Evolutionary conservation across 2,888 invertebrate species (phyloP), one percentile per base, ranked within the genome.

Genomic region (Blomia tropicalis): DNA sequence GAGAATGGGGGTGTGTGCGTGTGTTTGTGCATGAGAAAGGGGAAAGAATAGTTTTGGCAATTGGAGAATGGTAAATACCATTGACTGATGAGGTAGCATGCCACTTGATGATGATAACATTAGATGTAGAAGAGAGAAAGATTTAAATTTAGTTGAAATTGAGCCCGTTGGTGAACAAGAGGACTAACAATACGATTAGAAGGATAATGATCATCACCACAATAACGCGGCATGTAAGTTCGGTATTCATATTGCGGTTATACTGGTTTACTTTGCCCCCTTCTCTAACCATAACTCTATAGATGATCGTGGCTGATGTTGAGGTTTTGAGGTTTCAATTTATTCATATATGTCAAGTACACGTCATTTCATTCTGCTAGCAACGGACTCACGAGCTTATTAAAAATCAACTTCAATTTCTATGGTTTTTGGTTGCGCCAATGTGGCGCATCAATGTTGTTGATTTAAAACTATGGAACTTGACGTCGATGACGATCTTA

Each of bases 161-260:
- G 7, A 11, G 36, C 17, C 7, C 36, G 7, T 7, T n/a, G 14
- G 51, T 14, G 51, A 25, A 47, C 11, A 22, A 19, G 11, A 47
- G 51, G 7, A 47, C 51, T 22, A 47, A n/a, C 22, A 27, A 11
- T 7, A 47, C 51, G 22, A 47, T 47, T 14, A 47, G 51, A 7
- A 47, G 51, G 22, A 47, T 47, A 14, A 27, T 19, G 23, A 47
- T n/a, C 51, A 47, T 47, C 51, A 47, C 51, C 11, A 47, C 14
- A 27, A 47, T 47, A 7, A 47, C 51, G 11, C 51, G 51, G n/a
- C 51, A 47, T 14, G 51, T 47, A 7, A 47, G 51, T 11, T 47
- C 51, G 51, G 51, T 47, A 47, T 47, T 47, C 51, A 47, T 47
- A 47, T n/a, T n/a, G n/a, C n/a, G n/a, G n/a, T n/a, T n/a, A n/a